Base-by-base conservation (phyloP, 2,113 vertebrate species). In the Protomyctophum bolini region DNA sequence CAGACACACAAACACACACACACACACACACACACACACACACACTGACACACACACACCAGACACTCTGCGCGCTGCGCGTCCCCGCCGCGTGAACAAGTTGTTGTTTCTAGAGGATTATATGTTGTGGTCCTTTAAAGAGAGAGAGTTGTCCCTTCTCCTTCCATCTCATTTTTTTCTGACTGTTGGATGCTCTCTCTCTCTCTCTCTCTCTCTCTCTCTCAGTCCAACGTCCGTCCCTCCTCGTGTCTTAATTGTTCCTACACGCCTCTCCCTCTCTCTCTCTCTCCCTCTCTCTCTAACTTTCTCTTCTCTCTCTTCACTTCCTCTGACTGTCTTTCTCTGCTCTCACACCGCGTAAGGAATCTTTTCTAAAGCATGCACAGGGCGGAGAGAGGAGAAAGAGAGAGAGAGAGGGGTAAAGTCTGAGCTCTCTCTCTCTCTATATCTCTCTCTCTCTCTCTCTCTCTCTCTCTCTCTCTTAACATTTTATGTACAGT, bases 111-210 rank as follows among this genome's bases (percentile, higher is more conserved):
- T 21, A 21, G 21, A 21, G 21, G 21, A 21, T 21, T 21, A 21
- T 21, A 21, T 21, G 21, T 21, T 21, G 21, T 21, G 15, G 56
- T 76, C 77, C 76, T 78, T 76, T 69, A 70, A 86, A 21, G 21
- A 21, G 21, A 21, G 21, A 21, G 21, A 21, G 21, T 21, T 21
- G 21, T 21, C 21, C 21, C 75, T 76, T 82, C 72, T 75, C 75
- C 78, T 85, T 65, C 86, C 82, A 81, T 84, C 85, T 78, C 21
- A 1, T n/a, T 52, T 47, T 46, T 49, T 21, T 58, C 51, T 14
- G 21, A 21, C 21, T 21, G 21, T 21, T 21, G 21, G 21, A 21
- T 21, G 21, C 67, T 50, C 49, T 57, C 68, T 50, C 58, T 11
- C 51, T 54, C 51, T 11, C 51, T 54, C 51, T 11, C 51, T 54